phyloP scores from a whole-genome alignment of 2,113 vertebrate genomes.

The Brachyhypopomus gauderio region DNA sequence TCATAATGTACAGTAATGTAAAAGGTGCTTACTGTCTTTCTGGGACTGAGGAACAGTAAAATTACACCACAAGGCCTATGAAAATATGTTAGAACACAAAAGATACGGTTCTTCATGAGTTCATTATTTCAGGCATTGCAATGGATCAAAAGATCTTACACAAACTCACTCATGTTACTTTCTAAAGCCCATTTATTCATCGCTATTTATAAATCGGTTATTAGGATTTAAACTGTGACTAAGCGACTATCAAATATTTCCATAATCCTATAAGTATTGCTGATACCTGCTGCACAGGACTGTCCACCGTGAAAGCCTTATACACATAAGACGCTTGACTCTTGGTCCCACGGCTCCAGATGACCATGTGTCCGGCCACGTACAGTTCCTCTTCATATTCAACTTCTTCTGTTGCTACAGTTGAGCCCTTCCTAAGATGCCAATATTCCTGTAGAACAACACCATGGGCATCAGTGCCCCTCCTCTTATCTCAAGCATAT shows the following conservation, averaged over 20 bases:
- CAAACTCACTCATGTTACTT: no score
- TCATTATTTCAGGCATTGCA: not conserved
- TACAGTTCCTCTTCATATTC: slow-evolving; percentile 96
- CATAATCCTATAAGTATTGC: not conserved
- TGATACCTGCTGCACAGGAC: slow-evolving; percentile 87
- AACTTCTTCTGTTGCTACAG: slow-evolving; percentile 79
- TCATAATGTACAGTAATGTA: not conserved
- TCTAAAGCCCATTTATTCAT: not conserved
- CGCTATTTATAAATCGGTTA: not conserved
- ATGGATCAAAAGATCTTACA: not conserved
- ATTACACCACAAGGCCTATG: slow-evolving; percentile 95
- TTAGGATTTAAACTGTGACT: not conserved
- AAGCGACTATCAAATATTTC: no score
- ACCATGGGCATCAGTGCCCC: not conserved
- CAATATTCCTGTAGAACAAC: slow-evolving; percentile 83
- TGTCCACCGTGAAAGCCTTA: slow-evolving; percentile 96
- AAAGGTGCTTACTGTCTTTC: slow-evolving; percentile 75
- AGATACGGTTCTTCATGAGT: not conserved
- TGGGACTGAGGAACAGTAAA: slow-evolving; percentile 85
- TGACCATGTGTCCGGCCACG: slow-evolving; percentile 89
- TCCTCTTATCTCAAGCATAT: no score
- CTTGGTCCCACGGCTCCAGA: slow-evolving; percentile 94
- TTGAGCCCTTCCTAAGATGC: slow-evolving; percentile 87
- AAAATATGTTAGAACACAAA: slow-evolving; percentile 34
- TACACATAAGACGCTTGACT: slow-evolving; percentile 83